Evolutionary conservation across 2,113 vertebrate species (phyloP), one percentile per base, ranked within the genome.

Genomic region (Myanophis thanlyinensis): DNA sequence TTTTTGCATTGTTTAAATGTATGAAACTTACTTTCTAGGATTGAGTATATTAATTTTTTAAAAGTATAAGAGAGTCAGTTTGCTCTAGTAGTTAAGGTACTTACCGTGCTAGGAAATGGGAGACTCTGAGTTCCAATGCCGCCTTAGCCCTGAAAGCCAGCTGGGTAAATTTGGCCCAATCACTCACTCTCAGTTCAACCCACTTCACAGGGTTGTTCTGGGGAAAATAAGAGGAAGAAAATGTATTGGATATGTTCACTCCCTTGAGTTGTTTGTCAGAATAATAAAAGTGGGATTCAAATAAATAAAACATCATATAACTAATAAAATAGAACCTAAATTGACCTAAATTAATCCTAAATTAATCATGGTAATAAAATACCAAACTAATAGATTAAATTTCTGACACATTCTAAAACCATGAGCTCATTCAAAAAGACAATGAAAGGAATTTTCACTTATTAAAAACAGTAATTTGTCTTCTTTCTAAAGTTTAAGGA

Each of bases 1-100:
- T 87, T 91, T 96, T 96, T 95, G 67, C 95, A 87, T 35, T 80
- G 62, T 67, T 67, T 67, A 18, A 67, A 27, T 84, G 80, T 44
- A 90, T 89, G 91, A 95, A 93, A 90, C 23, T 1, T 13, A 44
- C 4, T 22, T 40, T 90, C 10, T 5, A 84, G 35, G 10, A 7
- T 51, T 44, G 3, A 2, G 15, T 59, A 53, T 46, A 40, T 49
- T 46, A 80, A 80, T 80, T n/a, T n/a, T n/a, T n/a, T n/a, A 56
- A 53, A 90, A 46, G 48, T 1, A 3, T 67, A 67, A n/a, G 30
- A 62, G 59, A 62, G 59, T 1, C 30, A 62, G 59, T 62, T 62
- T n/a, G 59, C 11, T 62, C 59, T 62, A 62, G 11, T 62, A 62
- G 59, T n/a, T 62, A 62, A 62, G 27, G 27, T 62, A n/a, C n/a